Percentiles rank a stretch among this genome's conserved stretches.
Conservation (phyloP, 1,140 invertebrate genomes). For the Berghia stephanieae region DNA sequence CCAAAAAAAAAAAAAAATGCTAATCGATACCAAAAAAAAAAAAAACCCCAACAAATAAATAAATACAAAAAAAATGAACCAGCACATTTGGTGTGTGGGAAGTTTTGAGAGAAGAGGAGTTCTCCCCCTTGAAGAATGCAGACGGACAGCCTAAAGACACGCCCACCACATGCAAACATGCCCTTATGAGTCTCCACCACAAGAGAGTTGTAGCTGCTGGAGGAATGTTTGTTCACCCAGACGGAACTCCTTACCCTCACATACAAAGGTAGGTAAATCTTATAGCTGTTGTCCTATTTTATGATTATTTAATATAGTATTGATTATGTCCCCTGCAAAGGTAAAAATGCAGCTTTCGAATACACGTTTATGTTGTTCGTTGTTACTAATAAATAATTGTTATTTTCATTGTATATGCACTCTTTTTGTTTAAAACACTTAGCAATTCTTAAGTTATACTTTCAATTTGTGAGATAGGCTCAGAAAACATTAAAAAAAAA, state of each 20-base stretch:
- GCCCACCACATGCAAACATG: constrained; percentile 83
- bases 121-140: constrained; percentile 96
- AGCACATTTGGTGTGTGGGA: constrained; percentile 92
- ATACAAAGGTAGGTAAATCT: constrained; percentile 67
- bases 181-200: constrained; percentile 83
- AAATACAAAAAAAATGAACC: constrained; percentile 49
- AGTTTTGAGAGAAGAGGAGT: constrained; percentile 91
- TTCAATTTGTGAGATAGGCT: not conserved
- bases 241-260: constrained; percentile 67
- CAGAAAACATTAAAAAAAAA: no score
- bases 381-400: not conserved
- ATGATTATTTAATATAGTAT: no score
- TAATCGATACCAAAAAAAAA: no score
- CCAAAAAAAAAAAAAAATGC: not conserved
- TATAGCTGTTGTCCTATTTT: not conserved
- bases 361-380: no score
- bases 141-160: constrained; percentile 89
- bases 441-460: not conserved
- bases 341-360: no score
- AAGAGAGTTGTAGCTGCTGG: constrained; percentile 86
- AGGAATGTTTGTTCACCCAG: constrained; percentile 73
- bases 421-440: not conserved
- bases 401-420: not conserved
- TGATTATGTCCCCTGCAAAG: no score
- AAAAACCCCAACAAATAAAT: no score